These are phyloP conservation scores for Monochamus saltuarius DNA, from an alignment of 1,140 invertebrate species.

Conservation along the genomic window DNA sequence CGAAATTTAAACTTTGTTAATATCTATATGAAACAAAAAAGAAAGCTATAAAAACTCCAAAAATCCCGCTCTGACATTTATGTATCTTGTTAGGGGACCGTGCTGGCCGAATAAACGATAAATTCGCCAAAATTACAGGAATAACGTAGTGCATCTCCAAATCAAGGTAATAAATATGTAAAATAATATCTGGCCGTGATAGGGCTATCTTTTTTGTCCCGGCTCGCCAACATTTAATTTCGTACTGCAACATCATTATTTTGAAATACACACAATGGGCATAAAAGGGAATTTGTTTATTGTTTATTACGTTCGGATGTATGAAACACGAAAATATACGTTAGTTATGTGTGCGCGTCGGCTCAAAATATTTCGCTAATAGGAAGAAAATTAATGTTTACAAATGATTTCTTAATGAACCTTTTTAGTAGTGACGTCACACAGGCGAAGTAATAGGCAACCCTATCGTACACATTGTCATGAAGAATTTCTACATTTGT, in stretches of 20 bases:
- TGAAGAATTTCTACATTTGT: no score
- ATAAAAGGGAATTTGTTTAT: no score
- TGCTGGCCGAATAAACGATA: slow-evolving; percentile 12
- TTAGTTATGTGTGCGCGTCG: no score
- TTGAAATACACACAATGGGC: not conserved
- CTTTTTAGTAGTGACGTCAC: no score
- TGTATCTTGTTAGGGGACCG: slow-evolving; percentile 14
- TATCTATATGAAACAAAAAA: slow-evolving; percentile 13
- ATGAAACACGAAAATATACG: no score
- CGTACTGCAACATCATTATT: slow-evolving; percentile 13
- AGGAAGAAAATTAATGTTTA: no score
- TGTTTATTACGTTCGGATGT: no score
- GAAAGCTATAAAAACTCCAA: slow-evolving; percentile 14
- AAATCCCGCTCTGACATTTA: slow-evolving; percentile 19
- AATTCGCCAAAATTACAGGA: slow-evolving; percentile 16
- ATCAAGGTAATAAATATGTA: slow-evolving; percentile 26
- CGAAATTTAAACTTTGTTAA: slow-evolving; percentile 6
- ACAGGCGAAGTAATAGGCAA: no score
- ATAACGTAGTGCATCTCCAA: slow-evolving; percentile 19
- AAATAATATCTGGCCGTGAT: slow-evolving; percentile 21
- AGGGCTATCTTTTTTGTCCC: slow-evolving; percentile 6
- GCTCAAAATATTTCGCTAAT: no score
- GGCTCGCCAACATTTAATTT: slow-evolving; percentile 14
- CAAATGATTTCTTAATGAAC: no score
- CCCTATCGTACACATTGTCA: no score